A percentile compares a stretch with the other conserved stretches of the same genome.
phyloP scores from a whole-genome alignment of 2,797 vertebrate genomes.

The Notamacropus eugenii region DNA sequence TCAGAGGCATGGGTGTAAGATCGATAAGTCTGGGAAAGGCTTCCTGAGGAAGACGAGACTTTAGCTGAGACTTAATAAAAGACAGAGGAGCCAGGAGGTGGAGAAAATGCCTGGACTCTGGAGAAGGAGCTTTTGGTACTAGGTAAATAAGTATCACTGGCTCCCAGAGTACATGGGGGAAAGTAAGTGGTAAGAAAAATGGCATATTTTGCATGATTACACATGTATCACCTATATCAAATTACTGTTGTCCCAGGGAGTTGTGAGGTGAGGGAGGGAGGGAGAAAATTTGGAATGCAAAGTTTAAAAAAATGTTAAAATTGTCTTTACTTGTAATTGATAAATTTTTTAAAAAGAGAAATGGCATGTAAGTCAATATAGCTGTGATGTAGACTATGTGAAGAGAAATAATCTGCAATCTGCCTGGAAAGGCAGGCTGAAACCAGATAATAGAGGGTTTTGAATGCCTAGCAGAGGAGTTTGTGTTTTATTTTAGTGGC shows the following conservation, averaged over 20 bases:
- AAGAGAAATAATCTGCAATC: neutral
- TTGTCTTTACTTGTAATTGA: neutral
- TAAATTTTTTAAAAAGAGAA: neutral
- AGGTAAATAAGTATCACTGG: neutral
- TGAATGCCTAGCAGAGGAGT: neutral
- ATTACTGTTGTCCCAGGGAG: neutral
- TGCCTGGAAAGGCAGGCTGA: neutral
- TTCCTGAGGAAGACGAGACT: neutral
- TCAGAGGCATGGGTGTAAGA: neutral
- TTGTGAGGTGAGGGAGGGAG: neutral
- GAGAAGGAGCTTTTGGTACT: neutral
- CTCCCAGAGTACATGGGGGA: neutral
- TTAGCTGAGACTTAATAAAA: neutral
- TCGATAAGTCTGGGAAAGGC: neutral
- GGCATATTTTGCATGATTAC: neutral
- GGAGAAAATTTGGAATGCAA: neutral
- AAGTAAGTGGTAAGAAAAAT: neutral
- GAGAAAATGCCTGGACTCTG: neutral
- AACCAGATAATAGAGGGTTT: neutral
- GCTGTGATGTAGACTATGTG: neutral
- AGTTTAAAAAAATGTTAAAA: neutral
- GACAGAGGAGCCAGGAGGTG: neutral
- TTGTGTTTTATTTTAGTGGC: neutral
- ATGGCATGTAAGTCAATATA: neutral
- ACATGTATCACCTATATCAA: neutral